phyloP scores from a whole-genome alignment of 2,888 invertebrate genomes.

The Mesoligia furuncula region DNA sequence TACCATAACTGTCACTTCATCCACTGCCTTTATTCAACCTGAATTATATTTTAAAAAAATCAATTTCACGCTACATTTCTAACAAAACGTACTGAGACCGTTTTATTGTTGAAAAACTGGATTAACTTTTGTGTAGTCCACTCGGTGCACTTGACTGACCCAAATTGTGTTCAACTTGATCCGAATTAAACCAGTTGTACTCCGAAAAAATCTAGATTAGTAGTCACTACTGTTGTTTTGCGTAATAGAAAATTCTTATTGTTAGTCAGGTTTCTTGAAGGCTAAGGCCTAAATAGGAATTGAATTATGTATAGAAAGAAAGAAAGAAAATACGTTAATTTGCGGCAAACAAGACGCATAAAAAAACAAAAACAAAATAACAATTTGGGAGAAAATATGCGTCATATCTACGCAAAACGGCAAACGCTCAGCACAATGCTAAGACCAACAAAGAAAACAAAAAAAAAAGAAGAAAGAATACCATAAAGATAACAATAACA shows the following conservation, averaged over 20 bases:
- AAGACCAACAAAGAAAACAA: no score
- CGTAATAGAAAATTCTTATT: slow-evolving; percentile 10
- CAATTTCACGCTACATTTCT: slow-evolving; percentile 63
- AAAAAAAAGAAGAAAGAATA: no score
- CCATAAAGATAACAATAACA: not conserved
- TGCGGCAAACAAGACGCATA: no score
- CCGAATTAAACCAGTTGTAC: slow-evolving; percentile 40
- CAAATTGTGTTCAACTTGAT: slow-evolving; percentile 45
- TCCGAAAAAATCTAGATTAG: slow-evolving; percentile 26
- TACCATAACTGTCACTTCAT: slow-evolving; percentile 51
- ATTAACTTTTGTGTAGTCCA: slow-evolving; percentile 51
- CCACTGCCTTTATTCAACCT: slow-evolving; percentile 18
- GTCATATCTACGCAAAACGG: no score
- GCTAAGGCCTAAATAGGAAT: not conserved
- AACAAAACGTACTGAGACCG: slow-evolving; percentile 53
- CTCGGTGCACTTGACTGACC: slow-evolving; percentile 43
- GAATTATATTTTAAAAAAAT: slow-evolving; percentile 22
- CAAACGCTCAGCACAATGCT: no score
- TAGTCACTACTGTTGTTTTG: not conserved
- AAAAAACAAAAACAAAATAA: no score
- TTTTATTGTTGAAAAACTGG: slow-evolving; percentile 61
- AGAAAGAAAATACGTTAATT: no score
- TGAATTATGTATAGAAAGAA: not conserved
- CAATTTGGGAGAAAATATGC: no score
- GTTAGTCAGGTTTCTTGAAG: not conserved